phyloP scores from a whole-genome alignment of 2,113 vertebrate genomes.

The Actenoides lindsayi region DNA sequence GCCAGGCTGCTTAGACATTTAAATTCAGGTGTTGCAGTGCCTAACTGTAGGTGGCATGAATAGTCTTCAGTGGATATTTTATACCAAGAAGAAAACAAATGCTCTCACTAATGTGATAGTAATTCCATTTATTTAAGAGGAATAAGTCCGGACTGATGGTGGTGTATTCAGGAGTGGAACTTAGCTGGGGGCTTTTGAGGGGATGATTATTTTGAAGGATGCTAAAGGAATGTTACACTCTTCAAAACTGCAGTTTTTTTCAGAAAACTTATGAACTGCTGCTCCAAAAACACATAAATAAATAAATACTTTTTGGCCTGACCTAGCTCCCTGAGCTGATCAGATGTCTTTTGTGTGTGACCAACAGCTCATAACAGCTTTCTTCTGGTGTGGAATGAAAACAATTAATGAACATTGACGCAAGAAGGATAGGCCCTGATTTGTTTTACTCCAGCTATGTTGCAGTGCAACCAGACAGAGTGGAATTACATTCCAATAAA shows the following conservation, averaged over 20 bases:
- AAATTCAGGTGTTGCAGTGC: not conserved
- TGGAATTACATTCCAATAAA: conserved; percentile 6
- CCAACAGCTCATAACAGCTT: not conserved
- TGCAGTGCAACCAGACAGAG: not conserved
- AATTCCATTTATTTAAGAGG: not conserved
- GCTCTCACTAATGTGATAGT: not conserved
- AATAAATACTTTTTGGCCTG: conserved; percentile 36
- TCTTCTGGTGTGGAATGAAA: conserved; percentile 32
- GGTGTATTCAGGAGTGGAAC: not conserved
- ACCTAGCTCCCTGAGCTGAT: conserved; percentile 39
- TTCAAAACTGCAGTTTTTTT: conserved; percentile 7
- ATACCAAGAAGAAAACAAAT: not conserved
- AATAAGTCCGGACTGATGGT: not conserved
- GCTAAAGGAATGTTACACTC: not conserved
- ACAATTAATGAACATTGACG: conserved; percentile 44
- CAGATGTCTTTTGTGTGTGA: not conserved
- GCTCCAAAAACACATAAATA: conserved; percentile 20
- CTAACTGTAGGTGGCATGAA: not conserved
- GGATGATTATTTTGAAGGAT: conserved; percentile 14
- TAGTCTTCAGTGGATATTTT: not conserved
- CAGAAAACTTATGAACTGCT: conserved; percentile 6
- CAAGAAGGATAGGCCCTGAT: not conserved
- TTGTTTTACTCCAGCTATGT: conserved; percentile 34
- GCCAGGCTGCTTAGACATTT: not conserved
- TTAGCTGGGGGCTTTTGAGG: not conserved